Conservation (phyloP, 2,113 vertebrate genomes). For the Urocolius indicus region DNA sequence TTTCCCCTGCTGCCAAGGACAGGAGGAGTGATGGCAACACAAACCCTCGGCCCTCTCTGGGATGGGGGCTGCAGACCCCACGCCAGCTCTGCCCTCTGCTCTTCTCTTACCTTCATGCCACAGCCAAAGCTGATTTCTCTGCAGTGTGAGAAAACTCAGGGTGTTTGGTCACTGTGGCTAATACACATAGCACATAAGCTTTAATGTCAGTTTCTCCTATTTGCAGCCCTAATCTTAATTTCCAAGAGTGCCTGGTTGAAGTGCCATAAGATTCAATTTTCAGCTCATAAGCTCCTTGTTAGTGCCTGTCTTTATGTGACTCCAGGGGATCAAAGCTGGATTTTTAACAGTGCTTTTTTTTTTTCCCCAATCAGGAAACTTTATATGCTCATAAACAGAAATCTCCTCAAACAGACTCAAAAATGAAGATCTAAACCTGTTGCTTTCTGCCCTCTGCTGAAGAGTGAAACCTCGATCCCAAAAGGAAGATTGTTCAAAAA, state of each 20-base stretch:
- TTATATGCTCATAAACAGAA: not conserved
- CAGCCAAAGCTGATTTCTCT: not conserved
- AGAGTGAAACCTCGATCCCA: not conserved
- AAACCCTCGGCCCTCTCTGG: too few relatives aligned
- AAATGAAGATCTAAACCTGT: not conserved
- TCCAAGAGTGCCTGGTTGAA: not conserved
- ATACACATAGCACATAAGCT: fast-evolving
- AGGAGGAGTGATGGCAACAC: too few relatives aligned
- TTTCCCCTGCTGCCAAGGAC: too few relatives aligned
- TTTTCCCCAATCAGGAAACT: not conserved
- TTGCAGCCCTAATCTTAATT: not conserved
- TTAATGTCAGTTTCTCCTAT: not conserved
- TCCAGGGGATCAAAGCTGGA: not conserved
- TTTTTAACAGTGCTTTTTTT: not conserved
- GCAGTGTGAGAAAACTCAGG: not conserved
- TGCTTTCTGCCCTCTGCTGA: fast-evolving
- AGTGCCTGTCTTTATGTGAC: not conserved
- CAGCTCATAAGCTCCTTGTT: constrained; percentile 27
- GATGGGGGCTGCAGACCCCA: too few relatives aligned
- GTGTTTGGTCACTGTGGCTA: not conserved
- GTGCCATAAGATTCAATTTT: constrained; percentile 25
- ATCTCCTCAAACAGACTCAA: not conserved
- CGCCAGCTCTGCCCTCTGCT: not conserved
- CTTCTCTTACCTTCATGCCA: not conserved
- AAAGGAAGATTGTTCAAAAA: not conserved